A percentile compares a stretch with the other conserved stretches of the same genome.
Conservation (phyloP, 2,113 vertebrate species). For the Galbula dea region DNA sequence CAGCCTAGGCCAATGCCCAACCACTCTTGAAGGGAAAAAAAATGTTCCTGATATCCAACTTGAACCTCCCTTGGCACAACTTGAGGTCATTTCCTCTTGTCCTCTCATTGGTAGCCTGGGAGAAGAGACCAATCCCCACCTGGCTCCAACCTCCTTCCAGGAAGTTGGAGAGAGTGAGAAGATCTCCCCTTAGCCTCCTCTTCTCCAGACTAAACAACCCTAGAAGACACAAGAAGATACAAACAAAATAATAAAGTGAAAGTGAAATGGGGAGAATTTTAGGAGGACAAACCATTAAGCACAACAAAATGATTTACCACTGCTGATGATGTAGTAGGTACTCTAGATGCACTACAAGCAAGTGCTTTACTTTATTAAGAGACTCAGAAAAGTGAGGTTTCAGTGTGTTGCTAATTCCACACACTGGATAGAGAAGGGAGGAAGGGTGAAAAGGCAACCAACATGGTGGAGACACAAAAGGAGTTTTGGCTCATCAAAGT, state of each 20-base stretch:
- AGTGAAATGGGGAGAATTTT: not conserved
- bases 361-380: not conserved
- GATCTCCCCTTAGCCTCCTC: too few relatives aligned
- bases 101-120: too few relatives aligned
- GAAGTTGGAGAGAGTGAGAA: too few relatives aligned
- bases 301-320: not conserved
- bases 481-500: conserved; percentile 27
- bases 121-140: too few relatives aligned
- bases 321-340: not conserved
- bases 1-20: too few relatives aligned
- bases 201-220: too few relatives aligned
- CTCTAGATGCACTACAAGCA: not conserved
- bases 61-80: too few relatives aligned
- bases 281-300: not conserved
- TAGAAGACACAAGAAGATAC: not conserved
- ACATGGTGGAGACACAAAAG: not conserved
- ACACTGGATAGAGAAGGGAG: not conserved
- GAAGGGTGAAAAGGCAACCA: not conserved
- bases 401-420: not conserved
- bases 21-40: too few relatives aligned
- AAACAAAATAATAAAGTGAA: not conserved
- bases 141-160: too few relatives aligned
- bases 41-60: too few relatives aligned
- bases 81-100: too few relatives aligned
- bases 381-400: not conserved